Percentiles rank a stretch among this genome's conserved stretches.
These are phyloP conservation scores for Pterobdella sp. DNA, from an alignment of 2,888 invertebrate genomes.

Conservation along the genomic window DNA sequence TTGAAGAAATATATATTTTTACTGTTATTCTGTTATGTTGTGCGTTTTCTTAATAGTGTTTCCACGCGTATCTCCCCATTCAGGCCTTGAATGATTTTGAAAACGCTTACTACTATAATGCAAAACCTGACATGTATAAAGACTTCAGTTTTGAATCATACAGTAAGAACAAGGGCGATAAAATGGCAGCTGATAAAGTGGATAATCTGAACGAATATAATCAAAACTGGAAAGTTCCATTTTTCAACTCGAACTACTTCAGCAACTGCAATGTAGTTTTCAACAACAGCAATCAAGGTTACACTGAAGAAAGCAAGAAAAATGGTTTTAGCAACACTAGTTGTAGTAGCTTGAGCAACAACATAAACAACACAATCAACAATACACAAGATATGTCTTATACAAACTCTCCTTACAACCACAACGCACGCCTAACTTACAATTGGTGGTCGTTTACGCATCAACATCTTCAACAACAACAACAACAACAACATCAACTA, in stretches of 20 bases:
- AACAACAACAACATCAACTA: neutral
- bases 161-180: too few relatives aligned
- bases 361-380: neutral
- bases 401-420: neutral
- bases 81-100: too few relatives aligned
- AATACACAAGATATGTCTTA: neutral
- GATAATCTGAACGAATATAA: neutral
- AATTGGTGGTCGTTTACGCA: conserved; percentile 14
- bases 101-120: too few relatives aligned
- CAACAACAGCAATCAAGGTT: conserved; percentile 12
- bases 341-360: neutral
- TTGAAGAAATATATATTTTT: too few relatives aligned
- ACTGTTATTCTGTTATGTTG: too few relatives aligned
- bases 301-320: neutral
- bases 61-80: too few relatives aligned
- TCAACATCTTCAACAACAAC: neutral
- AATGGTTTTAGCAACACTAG: neutral
- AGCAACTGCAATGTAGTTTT: conserved; percentile 10
- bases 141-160: too few relatives aligned
- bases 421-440: neutral
- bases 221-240: neutral
- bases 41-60: too few relatives aligned
- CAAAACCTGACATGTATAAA: too few relatives aligned
- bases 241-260: conserved; percentile 12
- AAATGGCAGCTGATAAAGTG: too few relatives aligned